Conservation (phyloP, 1,140 invertebrate species). For the Laupala kohalensis region DNA sequence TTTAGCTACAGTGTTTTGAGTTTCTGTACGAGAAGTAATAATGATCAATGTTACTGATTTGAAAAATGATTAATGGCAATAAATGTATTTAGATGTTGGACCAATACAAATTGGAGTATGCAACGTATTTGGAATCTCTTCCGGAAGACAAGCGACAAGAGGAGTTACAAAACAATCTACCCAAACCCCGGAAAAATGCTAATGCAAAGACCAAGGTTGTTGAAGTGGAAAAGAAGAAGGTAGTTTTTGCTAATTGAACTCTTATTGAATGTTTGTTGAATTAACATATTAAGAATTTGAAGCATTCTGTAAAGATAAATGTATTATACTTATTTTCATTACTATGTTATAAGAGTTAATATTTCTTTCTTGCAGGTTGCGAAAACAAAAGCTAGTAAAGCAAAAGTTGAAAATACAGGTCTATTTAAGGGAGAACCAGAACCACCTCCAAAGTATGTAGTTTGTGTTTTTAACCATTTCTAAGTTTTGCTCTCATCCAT, state of each 20-base stretch:
- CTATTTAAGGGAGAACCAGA: constrained; percentile 28
- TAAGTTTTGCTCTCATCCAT: no score
- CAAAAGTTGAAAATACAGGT: constrained; percentile 10
- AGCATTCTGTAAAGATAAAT: not conserved
- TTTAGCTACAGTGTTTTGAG: not conserved
- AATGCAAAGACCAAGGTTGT: not conserved
- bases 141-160: constrained; percentile 30
- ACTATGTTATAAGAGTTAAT: not conserved
- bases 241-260: not conserved
- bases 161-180: constrained; percentile 24
- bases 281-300: not conserved
- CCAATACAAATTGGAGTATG: constrained; percentile 32
- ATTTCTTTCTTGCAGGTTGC: constrained; percentile 5
- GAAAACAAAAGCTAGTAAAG: constrained; percentile 2
- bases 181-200: constrained; percentile 21
- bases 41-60: not conserved
- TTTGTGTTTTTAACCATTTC: no score
- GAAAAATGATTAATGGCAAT: no score
- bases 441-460: constrained; percentile 28
- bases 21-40: not conserved
- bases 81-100: constrained; percentile 23
- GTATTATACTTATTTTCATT: not conserved
- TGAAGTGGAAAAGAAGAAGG: constrained; percentile 1
- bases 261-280: not conserved
- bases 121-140: constrained; percentile 31